A percentile compares a stretch with the other conserved stretches of the same genome.
These are phyloP conservation scores for Schizopygopsis malacanthus DNA, from an alignment of 2,797 vertebrate species.

Conservation along the genomic window DNA sequence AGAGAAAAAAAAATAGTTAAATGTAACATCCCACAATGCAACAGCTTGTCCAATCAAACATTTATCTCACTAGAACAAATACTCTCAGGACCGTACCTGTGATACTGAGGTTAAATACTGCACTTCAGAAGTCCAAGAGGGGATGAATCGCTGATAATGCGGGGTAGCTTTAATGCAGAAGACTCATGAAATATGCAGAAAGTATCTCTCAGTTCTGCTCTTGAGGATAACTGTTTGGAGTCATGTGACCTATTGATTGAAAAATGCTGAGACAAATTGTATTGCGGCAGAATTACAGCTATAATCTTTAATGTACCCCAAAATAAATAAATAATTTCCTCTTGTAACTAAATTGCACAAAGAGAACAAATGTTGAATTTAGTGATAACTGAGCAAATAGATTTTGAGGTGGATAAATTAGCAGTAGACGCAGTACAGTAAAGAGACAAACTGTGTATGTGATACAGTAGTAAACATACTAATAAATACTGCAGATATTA, in stretches of 20 bases:
- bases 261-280: slow-evolving; percentile 43
- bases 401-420: too few species aligned
- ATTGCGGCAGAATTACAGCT: slow-evolving; percentile 41
- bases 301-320: slow-evolving; percentile 10
- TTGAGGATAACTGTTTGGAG: slow-evolving; percentile 42
- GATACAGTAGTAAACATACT: background rate
- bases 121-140: slow-evolving; percentile 1
- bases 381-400: background rate
- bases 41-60: background rate
- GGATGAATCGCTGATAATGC: slow-evolving; percentile 41
- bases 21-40: background rate
- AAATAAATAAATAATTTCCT: background rate
- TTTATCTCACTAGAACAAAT: slow-evolving; percentile 12
- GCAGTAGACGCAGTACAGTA: background rate
- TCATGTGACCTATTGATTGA: slow-evolving; percentile 53
- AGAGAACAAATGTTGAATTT: background rate
- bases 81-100: background rate
- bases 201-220: slow-evolving; percentile 37
- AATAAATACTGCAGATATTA: background rate
- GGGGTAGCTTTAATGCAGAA: slow-evolving; percentile 47
- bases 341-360: background rate
- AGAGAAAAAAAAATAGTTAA: background rate
- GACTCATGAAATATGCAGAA: slow-evolving; percentile 60
- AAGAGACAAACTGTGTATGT: background rate
- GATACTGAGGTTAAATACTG: slow-evolving; percentile 5